These are phyloP conservation scores for Listrodromus nycthemerus DNA, from an alignment of 2,888 invertebrate species.

Conservation along the genomic window DNA sequence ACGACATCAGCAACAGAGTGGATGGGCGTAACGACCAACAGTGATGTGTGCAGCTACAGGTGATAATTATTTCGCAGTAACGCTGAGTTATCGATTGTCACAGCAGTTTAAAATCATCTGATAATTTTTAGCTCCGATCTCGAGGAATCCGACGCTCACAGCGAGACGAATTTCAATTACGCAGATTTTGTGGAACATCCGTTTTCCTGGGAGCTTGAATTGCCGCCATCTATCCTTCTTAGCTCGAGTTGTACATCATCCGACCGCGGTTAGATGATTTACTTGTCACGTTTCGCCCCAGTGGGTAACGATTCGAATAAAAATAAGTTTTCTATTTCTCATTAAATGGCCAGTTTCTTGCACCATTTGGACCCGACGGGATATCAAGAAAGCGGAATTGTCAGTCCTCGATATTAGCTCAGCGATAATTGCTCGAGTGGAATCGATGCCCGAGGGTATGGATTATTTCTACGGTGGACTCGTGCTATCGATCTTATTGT, in stretches of 20 bases:
- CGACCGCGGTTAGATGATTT: slow-evolving; percentile 88
- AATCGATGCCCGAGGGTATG: slow-evolving; percentile 91
- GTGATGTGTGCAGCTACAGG: slow-evolving; percentile 93
- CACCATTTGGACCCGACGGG: slow-evolving; percentile 96
- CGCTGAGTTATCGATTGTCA: background rate
- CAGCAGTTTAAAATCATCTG: background rate
- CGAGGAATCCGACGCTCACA: slow-evolving; percentile 85
- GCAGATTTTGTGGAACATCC: slow-evolving; percentile 85
- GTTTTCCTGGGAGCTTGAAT: slow-evolving; percentile 88
- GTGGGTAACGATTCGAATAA: background rate
- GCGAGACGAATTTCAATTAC: slow-evolving; percentile 81
- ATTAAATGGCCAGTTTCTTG: slow-evolving; percentile 91
- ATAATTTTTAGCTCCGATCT: slow-evolving; percentile 87
- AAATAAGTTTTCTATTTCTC: background rate
- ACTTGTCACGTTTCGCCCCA: background rate
- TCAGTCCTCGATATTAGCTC: slow-evolving; percentile 98
- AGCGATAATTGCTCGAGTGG: slow-evolving; percentile 96
- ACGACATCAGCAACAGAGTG: slow-evolving; percentile 91
- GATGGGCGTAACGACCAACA: slow-evolving; percentile 95
- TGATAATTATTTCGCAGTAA: slow-evolving; percentile 58
- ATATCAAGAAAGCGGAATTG: slow-evolving; percentile 96
- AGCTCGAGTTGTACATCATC: slow-evolving; percentile 90
- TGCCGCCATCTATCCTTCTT: slow-evolving; percentile 90
- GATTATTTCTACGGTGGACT: slow-evolving; percentile 92
- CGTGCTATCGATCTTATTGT: slow-evolving; percentile 87